These are phyloP conservation scores for Lasioglossum villosulum DNA, from an alignment of 2,888 invertebrate genomes.

Conservation along the genomic window DNA sequence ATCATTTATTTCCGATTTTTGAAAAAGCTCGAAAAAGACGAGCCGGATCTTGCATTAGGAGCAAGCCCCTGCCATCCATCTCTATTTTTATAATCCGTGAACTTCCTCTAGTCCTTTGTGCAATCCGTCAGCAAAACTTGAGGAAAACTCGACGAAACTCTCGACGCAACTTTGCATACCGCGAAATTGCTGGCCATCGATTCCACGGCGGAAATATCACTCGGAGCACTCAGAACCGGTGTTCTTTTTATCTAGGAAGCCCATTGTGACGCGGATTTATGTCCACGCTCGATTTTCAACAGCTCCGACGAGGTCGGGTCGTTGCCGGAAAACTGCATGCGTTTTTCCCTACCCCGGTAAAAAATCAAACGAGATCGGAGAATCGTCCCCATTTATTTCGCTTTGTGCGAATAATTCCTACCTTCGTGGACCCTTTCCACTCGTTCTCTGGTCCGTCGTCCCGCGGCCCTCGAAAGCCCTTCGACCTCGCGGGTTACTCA, in stretches of 20 bases:
- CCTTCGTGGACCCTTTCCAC: slow-evolving; percentile 1
- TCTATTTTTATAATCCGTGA: neutral
- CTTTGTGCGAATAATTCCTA: slow-evolving; percentile 54
- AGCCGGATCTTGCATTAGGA: neutral
- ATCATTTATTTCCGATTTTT: slow-evolving; percentile 25
- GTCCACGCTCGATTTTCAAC: slow-evolving; percentile 5
- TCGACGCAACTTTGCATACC: neutral
- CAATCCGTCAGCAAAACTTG: neutral
- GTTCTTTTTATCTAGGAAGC: slow-evolving; percentile 15
- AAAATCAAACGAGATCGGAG: slow-evolving; percentile 35
- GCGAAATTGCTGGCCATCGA: slow-evolving; percentile 21
- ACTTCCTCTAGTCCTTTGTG: neutral
- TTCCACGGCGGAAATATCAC: slow-evolving; percentile 1
- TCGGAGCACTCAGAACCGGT: neutral
- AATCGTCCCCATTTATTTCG: slow-evolving; percentile 76
- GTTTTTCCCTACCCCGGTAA: neutral
- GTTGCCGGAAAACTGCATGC: neutral
- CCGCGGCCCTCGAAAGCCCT: slow-evolving; percentile 52
- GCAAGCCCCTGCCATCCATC: neutral
- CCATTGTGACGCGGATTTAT: slow-evolving; percentile 28
- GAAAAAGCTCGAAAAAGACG: slow-evolving; percentile 2
- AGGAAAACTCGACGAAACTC: neutral
- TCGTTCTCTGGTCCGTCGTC: neutral
- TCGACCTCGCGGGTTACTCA: slow-evolving; percentile 58
- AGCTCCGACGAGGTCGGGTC: slow-evolving; percentile 19